phyloP scores from a whole-genome alignment of 2,888 invertebrate genomes.

The Ferdinandea cuprea region DNA sequence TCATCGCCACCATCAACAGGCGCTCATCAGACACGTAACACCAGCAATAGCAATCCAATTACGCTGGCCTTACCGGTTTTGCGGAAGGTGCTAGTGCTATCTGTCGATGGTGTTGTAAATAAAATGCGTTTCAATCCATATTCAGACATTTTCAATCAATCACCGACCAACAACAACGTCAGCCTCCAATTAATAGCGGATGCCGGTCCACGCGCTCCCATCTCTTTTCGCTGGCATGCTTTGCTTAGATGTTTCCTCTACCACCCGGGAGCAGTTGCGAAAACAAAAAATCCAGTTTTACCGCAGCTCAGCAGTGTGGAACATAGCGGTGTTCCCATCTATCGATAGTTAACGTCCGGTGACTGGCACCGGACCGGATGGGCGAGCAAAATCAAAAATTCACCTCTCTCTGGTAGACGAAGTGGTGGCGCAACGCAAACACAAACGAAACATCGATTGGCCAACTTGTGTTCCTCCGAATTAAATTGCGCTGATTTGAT shows the following conservation, averaged over 20 bases:
- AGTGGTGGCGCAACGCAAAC: conserved; percentile 51
- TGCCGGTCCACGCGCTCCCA: conserved; percentile 69
- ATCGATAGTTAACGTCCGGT: conserved; percentile 45
- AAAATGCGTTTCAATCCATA: conserved; percentile 71
- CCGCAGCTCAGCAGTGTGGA: conserved; percentile 67
- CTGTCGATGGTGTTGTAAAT: conserved; percentile 70
- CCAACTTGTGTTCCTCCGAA: conserved; percentile 66
- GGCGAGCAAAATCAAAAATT: conserved; percentile 61
- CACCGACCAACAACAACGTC: conserved; percentile 71
- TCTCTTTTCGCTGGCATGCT: conserved; percentile 8
- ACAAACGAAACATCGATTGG: conserved; percentile 46
- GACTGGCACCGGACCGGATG: too few species aligned
- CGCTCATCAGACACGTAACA: conserved; percentile 22
- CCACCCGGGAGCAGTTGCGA: conserved; percentile 61
- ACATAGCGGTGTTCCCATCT: conserved; percentile 60
- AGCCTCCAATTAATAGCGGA: conserved; percentile 74
- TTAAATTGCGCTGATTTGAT: conserved; percentile 61
- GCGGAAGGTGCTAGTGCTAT: conserved; percentile 69
- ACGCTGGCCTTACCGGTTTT: conserved; percentile 57
- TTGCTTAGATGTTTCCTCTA: conserved; percentile 24
- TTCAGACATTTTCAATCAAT: conserved; percentile 75
- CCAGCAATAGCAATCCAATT: conserved; percentile 65
- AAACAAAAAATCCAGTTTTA: conserved; percentile 56
- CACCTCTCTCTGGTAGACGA: conserved; percentile 25
- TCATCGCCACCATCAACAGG: conserved; percentile 31